Evolutionary conservation across 1,140 invertebrate species (phyloP).

Genomic region (Scylla paramamosain): DNA sequence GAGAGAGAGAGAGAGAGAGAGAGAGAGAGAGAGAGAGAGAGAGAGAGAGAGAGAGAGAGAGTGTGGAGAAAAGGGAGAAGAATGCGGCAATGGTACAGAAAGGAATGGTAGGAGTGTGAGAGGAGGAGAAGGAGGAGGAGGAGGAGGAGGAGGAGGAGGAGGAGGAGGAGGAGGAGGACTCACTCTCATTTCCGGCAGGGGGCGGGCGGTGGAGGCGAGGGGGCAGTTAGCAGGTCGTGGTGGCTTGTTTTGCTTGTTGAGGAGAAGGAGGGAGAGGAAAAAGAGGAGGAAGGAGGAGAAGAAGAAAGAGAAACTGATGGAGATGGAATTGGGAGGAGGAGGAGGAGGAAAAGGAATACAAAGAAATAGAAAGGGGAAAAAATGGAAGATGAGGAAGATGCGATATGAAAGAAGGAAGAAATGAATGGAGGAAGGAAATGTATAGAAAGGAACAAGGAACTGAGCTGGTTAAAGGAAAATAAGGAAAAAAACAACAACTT

Average conservation of each 20-base stretch:
- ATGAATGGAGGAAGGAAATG: too few relatives aligned
- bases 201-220: neutral
- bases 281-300: neutral
- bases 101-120: neutral
- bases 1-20: neutral
- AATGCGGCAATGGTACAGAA: neutral
- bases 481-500: too few relatives aligned
- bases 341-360: neutral
- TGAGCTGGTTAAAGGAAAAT: too few relatives aligned
- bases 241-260: too few relatives aligned
- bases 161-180: neutral
- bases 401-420: neutral
- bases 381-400: neutral
- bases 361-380: neutral
- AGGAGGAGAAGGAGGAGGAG: neutral
- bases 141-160: neutral
- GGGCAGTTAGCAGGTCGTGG: neutral
- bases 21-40: neutral
- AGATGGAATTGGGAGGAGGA: neutral
- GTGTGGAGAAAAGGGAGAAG: neutral
- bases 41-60: conserved; percentile 37
- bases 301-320: neutral
- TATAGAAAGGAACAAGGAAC: too few relatives aligned
- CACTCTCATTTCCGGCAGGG: neutral
- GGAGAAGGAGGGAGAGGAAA: too few relatives aligned